Base-by-base conservation (phyloP, 30 jellyfish, hydroid and myxozoan species). In the Aurelia aurita region DNA sequence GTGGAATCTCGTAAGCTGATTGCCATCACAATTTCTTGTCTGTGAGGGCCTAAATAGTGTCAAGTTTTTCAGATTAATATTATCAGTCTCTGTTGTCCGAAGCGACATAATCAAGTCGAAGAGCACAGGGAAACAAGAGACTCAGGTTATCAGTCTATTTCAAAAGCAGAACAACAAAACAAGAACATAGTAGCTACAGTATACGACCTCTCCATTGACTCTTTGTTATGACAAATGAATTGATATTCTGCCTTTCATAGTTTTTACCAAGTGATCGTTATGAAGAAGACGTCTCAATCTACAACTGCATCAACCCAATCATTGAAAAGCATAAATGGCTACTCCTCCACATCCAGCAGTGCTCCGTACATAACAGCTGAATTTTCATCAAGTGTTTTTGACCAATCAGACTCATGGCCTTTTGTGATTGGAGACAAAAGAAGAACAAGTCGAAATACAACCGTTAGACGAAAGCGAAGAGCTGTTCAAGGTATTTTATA, bases 321-420 rank as follows among this genome's bases (percentile, higher is more conserved):
- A 15, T 55, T 59, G 54, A 49, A 53, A 10, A 44, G 1, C 32
- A 29, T 86, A 29, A 19, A 28, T 22, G 89, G 74, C 13, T 86
- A 1, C 67, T 16, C 77, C 6, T 10, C 54, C 0, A 13, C 87
- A 25, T 3, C 70, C 18, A 29, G 39, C 16, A 29, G 25, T 83
- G 29, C 28, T 6, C 82, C 90, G 0, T 87, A 87, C 81, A 87
- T 87, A 31, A 74, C 96, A 21, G 96, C 96, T 19, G 96, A 87
- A 45, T 87, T 87, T 35, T 31, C 90, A 13, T 43, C 96, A 5
- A 23, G 34, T 14, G 76, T 51, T 20, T 87, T 87, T 55, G 82
- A 51, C 49, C 29, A n/a, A 3, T 22, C 22, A n/a, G 43, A 31
- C 27, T 53, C 65, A 16, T 49, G 58, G 25, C 47, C 72, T 28